phyloP scores from a whole-genome alignment of 2,113 vertebrate species.

The Porphyrio hochstetteri region DNA sequence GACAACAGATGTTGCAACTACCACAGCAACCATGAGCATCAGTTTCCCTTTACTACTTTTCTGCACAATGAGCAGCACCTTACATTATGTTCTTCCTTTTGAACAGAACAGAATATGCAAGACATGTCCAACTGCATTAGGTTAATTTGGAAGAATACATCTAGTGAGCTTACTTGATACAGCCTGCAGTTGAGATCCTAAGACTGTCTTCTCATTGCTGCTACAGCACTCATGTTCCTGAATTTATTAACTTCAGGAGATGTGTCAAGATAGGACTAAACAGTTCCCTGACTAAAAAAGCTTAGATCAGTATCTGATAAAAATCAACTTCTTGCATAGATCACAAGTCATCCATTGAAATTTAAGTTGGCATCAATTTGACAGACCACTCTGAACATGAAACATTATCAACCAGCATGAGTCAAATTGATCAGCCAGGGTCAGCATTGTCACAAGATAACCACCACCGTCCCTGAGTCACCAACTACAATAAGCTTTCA shows the following conservation, averaged over 20 bases:
- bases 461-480: neutral
- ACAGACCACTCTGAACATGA: neutral
- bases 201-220: neutral
- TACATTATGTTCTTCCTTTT: neutral
- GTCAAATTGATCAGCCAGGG: neutral
- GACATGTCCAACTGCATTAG: neutral
- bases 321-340: neutral
- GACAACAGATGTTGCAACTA: neutral
- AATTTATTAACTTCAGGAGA: neutral
- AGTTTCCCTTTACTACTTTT: neutral
- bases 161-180: neutral
- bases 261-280: neutral
- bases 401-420: neutral
- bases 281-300: neutral
- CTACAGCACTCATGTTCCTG: neutral
- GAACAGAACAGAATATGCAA: neutral
- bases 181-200: neutral
- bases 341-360: neutral
- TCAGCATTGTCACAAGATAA: neutral
- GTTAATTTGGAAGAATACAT: neutral
- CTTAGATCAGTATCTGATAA: neutral
- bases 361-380: neutral
- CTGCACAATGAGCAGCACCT: fast-evolving
- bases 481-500: neutral
- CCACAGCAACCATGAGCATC: neutral